Conservation (phyloP, 30 jellyfish, hydroid and myxozoan species). For the Cassiopea xamachana region DNA sequence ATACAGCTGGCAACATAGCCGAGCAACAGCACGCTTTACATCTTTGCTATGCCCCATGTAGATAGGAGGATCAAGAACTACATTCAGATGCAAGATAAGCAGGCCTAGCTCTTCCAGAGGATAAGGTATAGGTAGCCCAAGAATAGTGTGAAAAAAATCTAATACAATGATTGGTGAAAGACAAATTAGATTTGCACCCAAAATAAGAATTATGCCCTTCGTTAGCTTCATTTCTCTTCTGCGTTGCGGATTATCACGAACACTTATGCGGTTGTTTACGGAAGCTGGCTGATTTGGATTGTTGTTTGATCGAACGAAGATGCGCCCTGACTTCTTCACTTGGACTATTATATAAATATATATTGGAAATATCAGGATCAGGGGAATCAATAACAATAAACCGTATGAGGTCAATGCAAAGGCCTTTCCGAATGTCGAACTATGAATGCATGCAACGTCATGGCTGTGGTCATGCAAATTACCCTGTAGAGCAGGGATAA, state of each 20-base stretch:
- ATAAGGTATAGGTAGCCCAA: neutral
- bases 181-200: constrained; percentile 41
- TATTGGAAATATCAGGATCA: constrained; percentile 32
- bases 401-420: constrained; percentile 12
- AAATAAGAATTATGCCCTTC: constrained; percentile 26
- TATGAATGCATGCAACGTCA: constrained; percentile 43
- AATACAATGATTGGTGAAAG: constrained; percentile 45
- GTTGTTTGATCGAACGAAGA: neutral
- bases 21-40: neutral
- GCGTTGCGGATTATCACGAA: constrained; percentile 9
- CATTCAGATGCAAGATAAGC: constrained; percentile 25
- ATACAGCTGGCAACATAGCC: neutral
- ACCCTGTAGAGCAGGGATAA: constrained; percentile 8
- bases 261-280: constrained; percentile 15
- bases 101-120: constrained; percentile 2
- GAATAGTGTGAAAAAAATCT: constrained; percentile 29
- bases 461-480: constrained; percentile 8
- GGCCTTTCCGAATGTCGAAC: constrained; percentile 18
- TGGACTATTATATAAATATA: constrained; percentile 14
- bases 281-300: neutral
- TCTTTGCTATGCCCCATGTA: constrained; percentile 18
- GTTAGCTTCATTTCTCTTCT: constrained; percentile 51
- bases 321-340: constrained; percentile 56
- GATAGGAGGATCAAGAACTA: constrained; percentile 44
- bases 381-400: constrained; percentile 15